phyloP scores from a whole-genome alignment of 2,797 vertebrate species.

The Lagocephalus sceleratus region DNA sequence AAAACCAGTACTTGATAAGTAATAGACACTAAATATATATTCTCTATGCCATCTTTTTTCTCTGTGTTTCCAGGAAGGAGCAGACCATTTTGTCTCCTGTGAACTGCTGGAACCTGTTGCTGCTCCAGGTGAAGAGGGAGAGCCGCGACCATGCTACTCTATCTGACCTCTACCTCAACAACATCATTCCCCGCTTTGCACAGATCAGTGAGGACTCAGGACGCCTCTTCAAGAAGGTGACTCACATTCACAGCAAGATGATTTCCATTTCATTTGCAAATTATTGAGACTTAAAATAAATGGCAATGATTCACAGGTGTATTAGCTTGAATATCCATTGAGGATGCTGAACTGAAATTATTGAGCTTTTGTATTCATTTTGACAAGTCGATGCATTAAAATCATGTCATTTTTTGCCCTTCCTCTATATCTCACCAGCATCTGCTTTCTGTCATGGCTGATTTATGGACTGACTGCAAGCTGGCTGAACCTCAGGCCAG shows the following conservation, averaged over 20 bases:
- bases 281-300: neutral
- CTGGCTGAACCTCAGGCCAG: constrained; percentile 26
- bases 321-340: neutral
- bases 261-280: neutral
- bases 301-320: neutral
- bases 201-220: constrained; percentile 98
- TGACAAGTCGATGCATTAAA: constrained; percentile 4
- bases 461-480: constrained; percentile 37
- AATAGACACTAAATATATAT: neutral
- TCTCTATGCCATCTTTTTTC: neutral
- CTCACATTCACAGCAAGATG: neutral
- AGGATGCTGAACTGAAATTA: too few species aligned
- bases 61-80: constrained; percentile 81
- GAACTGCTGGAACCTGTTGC: constrained; percentile 96
- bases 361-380: neutral
- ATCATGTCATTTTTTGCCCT: constrained; percentile 8
- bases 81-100: constrained; percentile 91
- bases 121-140: constrained; percentile 95
- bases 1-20: neutral
- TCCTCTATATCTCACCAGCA: constrained; percentile 13
- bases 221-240: constrained; percentile 83
- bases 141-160: constrained; percentile 96
- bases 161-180: constrained; percentile 99
- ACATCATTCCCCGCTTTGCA: constrained; percentile 95
- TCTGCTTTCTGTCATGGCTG: constrained; percentile 45